These are phyloP conservation scores for Amblyornis subalaris DNA, from an alignment of 2,113 vertebrate species.

Conservation along the genomic window DNA sequence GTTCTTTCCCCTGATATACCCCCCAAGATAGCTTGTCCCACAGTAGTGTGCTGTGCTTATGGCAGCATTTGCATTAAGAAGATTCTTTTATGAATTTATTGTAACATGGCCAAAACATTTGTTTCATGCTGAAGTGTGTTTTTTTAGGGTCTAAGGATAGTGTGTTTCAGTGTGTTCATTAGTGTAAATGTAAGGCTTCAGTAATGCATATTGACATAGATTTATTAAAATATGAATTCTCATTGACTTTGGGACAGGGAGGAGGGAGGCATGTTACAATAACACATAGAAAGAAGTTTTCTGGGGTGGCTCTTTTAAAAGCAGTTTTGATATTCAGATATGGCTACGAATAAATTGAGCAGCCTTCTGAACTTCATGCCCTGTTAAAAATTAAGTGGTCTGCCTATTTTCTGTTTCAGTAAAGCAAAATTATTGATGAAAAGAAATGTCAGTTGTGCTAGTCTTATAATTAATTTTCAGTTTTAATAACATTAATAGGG, in stretches of 20 bases:
- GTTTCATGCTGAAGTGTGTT: background rate
- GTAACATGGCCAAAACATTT: background rate
- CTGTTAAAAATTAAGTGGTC: background rate
- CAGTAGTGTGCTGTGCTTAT: background rate
- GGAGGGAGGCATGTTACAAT: background rate
- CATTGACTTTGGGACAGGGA: background rate
- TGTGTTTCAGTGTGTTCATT: background rate
- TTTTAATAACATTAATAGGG: background rate
- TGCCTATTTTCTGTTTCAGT: background rate
- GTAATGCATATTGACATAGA: background rate
- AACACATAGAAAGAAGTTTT: background rate
- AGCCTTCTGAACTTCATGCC: background rate
- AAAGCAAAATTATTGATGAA: background rate
- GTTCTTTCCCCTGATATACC: background rate
- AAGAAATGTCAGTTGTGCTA: background rate
- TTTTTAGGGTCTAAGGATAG: background rate
- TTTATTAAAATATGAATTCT: background rate
- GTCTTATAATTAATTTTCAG: background rate
- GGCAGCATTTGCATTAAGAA: background rate
- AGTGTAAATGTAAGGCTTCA: background rate
- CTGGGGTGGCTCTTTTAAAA: background rate
- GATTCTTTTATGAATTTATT: background rate
- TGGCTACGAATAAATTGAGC: background rate
- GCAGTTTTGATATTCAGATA: background rate
- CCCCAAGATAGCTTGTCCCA: background rate